Evolutionary conservation across 2,113 vertebrate genomes (phyloP).

Genomic region (Tetrao urogallus): DNA sequence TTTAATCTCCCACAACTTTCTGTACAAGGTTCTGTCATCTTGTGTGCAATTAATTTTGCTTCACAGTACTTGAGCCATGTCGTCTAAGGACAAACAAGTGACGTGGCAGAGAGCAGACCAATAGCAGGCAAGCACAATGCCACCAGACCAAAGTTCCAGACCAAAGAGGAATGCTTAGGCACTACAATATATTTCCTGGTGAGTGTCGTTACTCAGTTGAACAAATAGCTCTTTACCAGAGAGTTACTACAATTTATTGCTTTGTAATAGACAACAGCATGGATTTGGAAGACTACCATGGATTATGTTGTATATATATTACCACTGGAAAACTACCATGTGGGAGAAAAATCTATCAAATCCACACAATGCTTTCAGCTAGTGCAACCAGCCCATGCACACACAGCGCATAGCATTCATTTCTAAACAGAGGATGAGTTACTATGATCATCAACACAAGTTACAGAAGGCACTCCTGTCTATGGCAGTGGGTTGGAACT

Average conservation of each 20-base stretch:
- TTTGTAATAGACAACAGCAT: not conserved
- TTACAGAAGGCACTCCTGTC: not conserved
- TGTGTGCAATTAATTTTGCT: not conserved
- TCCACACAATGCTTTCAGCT: not conserved
- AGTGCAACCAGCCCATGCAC: not conserved
- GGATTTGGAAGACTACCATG: not conserved
- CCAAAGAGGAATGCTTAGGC: not conserved
- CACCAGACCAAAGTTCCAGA: not conserved
- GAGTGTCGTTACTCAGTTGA: not conserved
- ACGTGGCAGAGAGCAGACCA: not conserved
- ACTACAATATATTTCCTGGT: not conserved
- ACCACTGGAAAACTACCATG: not conserved
- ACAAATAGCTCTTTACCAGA: not conserved
- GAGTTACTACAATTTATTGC: not conserved
- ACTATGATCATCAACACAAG: not conserved
- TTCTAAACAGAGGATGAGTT: not conserved
- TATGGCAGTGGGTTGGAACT: no score
- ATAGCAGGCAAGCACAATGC: not conserved
- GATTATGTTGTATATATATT: not conserved
- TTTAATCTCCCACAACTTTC: not conserved
- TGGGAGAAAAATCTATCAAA: not conserved
- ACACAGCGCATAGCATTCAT: not conserved
- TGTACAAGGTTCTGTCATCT: not conserved
- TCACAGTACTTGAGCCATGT: not conserved
- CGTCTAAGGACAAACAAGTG: not conserved